Conservation (phyloP, 2,797 vertebrate species). For the Graptemys geographica region DNA sequence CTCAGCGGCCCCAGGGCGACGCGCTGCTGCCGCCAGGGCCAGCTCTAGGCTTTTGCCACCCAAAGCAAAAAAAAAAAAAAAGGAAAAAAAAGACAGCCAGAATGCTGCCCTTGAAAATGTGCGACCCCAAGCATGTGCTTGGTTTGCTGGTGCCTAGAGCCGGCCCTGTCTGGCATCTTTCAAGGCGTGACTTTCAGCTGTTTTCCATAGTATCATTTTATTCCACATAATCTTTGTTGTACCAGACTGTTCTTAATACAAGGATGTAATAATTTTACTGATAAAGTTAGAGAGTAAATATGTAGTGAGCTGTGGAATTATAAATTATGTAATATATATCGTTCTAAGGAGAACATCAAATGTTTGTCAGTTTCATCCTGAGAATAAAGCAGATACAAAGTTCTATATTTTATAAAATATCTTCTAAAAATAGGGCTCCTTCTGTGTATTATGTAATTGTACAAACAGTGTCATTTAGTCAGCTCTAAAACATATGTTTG, state of each 20-base stretch:
- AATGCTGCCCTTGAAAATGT: no score
- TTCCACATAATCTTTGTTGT: fast-evolving
- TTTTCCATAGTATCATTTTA: not conserved
- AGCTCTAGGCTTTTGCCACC: no score
- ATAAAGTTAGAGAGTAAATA: not conserved
- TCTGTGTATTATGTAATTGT: slow-evolving; percentile 9
- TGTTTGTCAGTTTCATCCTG: not conserved
- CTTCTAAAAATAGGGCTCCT: not conserved
- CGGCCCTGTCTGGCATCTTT: not conserved
- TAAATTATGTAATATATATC: not conserved
- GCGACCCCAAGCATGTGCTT: no score
- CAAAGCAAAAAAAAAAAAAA: no score
- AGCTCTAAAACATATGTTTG: not conserved
- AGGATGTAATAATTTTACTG: not conserved
- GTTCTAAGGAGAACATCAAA: not conserved
- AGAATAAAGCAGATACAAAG: not conserved
- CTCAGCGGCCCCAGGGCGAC: no score
- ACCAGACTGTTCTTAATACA: not conserved
- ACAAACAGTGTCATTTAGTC: not conserved
- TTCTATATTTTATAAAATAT: not conserved
- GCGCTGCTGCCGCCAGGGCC: no score
- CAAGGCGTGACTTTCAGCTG: not conserved
- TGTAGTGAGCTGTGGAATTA: not conserved
- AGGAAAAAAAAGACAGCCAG: no score
- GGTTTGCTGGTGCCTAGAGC: no score